Evolutionary conservation across 2,797 vertebrate species (phyloP), one percentile per base, ranked within the genome.

Genomic region (Scarus forsteni): DNA sequence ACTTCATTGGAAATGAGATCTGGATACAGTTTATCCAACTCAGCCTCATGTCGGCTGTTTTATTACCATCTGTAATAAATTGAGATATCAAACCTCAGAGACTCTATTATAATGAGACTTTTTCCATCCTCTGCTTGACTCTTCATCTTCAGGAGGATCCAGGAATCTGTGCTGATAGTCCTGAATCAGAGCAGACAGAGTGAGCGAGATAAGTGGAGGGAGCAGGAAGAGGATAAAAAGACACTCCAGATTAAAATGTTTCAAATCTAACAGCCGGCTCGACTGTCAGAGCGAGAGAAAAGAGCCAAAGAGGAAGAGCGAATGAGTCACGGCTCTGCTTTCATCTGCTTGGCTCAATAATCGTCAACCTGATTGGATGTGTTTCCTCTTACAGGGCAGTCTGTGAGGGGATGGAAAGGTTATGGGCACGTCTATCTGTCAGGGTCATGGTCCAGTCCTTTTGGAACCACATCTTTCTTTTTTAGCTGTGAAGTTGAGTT

Each of bases 171-270:
- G 18, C 57, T 61, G 61, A 58, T 35, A 27, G 18, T 16, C 13
- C 36, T 14, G 44, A 58, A 57, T 44, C 52, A 56, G 19, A 18
- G 19, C 57, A 61, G 66, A 52, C 56, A 44, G 56, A 65, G 14
- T 5, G 36, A 46, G 14, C 45, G 39, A 39, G 56, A 70, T 65
- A 19, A 70, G 51, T 63, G 70, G 27, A 36, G 19, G 8, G 62
- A 69, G 65, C 54, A 68, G 49, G 7, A 7, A 14, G 45, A 39
- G 8, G 40, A 77, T 58, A 38, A 50, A 65, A 56, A 65, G 36
- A 58, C 60, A 48, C 54, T 57, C 3, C 4, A 61, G 43, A 66
- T 58, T 74, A 70, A 70, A 60, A 61, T n/a, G 15, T 11, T n/a
- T 38, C 14, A 38, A 38, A 54, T 54, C 11, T 54, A 38, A 54